phyloP scores from a whole-genome alignment of 2,113 vertebrate species.

The Elephas maximus region DNA sequence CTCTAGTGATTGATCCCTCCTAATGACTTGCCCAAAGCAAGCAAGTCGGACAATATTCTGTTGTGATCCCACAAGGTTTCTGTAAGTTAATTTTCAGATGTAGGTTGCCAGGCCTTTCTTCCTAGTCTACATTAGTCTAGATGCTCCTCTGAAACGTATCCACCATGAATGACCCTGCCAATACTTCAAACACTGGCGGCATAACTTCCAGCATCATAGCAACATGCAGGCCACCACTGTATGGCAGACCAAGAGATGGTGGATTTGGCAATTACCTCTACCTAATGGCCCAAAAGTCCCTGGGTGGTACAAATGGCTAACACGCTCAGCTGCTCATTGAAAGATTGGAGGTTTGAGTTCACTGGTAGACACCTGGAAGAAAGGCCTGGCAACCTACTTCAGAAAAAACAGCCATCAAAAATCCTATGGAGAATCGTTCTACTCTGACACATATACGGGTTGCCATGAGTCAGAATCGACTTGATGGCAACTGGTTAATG shows the following conservation, averaged over 20 bases:
- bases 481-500: background rate
- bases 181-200: background rate
- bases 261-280: background rate
- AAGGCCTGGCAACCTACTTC: background rate
- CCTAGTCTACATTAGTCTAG: background rate
- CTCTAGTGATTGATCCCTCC: background rate
- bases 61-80: background rate
- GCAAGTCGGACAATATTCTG: background rate
- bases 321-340: background rate
- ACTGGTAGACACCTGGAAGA: background rate
- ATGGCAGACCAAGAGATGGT: background rate
- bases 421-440: background rate
- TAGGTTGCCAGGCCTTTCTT: background rate
- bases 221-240: background rate
- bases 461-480: background rate
- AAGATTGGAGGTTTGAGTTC: background rate
- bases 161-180: background rate
- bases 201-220: background rate
- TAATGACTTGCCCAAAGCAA: background rate
- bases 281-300: background rate
- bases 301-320: background rate
- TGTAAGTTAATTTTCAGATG: background rate
- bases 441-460: background rate
- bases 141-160: background rate
- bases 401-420: background rate